A percentile compares a stretch with the other conserved stretches of the same genome.
Evolutionary conservation across 2,797 vertebrate genomes (phyloP).

Genomic region (Phataginus tetradactyla): DNA sequence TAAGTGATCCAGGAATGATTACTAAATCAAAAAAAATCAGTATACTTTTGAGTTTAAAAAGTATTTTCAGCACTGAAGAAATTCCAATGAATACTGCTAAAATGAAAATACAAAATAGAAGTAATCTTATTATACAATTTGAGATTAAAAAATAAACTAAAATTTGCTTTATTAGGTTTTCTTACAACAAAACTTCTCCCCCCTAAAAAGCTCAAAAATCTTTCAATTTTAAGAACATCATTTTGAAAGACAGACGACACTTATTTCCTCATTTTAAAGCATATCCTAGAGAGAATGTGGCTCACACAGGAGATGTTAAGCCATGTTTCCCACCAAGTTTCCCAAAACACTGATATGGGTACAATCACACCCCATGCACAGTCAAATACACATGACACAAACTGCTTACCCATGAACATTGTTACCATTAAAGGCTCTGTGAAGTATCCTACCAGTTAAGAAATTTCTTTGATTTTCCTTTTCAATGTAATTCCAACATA

Average conservation of each 20-base stretch:
- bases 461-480: not conserved
- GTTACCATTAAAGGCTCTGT: not conserved
- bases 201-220: not conserved
- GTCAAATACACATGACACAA: not conserved
- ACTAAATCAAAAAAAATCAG: not conserved
- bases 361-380: not conserved
- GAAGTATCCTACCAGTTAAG: not conserved
- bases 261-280: constrained; percentile 13
- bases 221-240: not conserved
- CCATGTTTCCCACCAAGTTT: not conserved
- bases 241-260: not conserved
- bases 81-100: constrained; percentile 1
- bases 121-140: not conserved
- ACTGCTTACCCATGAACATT: not conserved
- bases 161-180: constrained; percentile 18
- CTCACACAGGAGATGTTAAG: not conserved
- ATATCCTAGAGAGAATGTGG: not conserved
- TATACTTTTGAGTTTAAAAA: not conserved
- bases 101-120: constrained; percentile 19
- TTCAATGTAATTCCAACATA: not conserved
- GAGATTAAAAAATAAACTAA: constrained; percentile 8
- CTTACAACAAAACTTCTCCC: not conserved
- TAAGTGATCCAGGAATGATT: not conserved
- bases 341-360: not conserved
- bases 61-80: not conserved